Base-by-base conservation (phyloP, 2,113 vertebrate species). In the Nettapus auritus region DNA sequence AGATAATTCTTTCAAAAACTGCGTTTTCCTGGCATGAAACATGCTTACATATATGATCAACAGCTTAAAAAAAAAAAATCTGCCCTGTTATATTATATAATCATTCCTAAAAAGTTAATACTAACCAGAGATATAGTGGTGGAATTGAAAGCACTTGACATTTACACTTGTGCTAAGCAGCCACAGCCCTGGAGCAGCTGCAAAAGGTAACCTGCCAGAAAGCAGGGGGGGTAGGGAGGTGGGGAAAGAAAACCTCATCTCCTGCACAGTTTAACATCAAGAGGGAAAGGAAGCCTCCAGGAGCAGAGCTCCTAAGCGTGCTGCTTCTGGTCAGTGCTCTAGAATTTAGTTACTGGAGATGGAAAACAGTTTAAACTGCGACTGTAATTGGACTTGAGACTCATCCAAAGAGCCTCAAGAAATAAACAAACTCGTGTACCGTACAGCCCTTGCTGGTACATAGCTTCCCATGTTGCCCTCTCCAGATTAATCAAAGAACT, bases 61-160 rank as follows among this genome's bases (percentile, higher is more conserved):
- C 40, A 31, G 55, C 8, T 34, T 31, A n/a, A 57, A 56, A 38
- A 34, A 13, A 38, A 34, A 13, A 36, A 17, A 44, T 46, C 12
- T 77, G 50, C 48, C 13, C 33, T 56, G 48, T 11, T 90, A 14
- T 50, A 77, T 89, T 90, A 82, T 44, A 89, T 60, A 88, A 83
- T 40, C 34, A 64, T 88, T 88, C 76, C 88, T 88, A 95, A 90
- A 94, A 89, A 46, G 42, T 87, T 92, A 83, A 91, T 79, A 69
- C 82, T 78, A 94, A 88, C 36, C 79, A 95, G 67, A 88, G 28
- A 80, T 89, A 91, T 33, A 89, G 80, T 52, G 88, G 89, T 31
- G 85, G 77, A 89, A 95, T 68, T 78, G 52, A 92, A 95, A 92
- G 77, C 82, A 94, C 57, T 90, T 92, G 78, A 83, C 82, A 91